Percentiles rank a stretch among this genome's conserved stretches.
These are phyloP conservation scores for Leptatherina wallacei DNA, from an alignment of 2,797 vertebrate species.

Conservation along the genomic window DNA sequence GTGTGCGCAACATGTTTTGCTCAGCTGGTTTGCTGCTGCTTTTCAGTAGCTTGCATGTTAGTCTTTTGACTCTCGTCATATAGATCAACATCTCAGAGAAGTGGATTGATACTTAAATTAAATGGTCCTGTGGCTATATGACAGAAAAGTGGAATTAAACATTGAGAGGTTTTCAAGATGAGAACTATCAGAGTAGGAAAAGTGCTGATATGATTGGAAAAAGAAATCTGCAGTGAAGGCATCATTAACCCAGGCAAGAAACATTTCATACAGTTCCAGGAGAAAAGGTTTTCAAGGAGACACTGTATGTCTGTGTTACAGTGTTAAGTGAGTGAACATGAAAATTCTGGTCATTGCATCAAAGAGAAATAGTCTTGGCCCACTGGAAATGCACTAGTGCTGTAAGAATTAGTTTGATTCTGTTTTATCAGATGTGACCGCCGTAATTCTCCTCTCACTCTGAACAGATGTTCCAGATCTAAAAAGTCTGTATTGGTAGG, in stretches of 20 bases:
- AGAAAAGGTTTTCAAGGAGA: background rate
- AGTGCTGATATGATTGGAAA: conserved; percentile 22
- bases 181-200: conserved; percentile 17
- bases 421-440: conserved; percentile 3
- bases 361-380: conserved; percentile 1
- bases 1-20: conserved; percentile 17
- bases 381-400: too few relatives aligned
- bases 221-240: conserved; percentile 17
- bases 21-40: conserved; percentile 23
- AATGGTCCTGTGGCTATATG: background rate
- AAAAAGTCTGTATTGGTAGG: conserved; percentile 11
- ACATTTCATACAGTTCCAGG: background rate
- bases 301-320: background rate
- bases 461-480: conserved; percentile 35
- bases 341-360: background rate
- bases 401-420: conserved; percentile 6
- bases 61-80: conserved; percentile 10
- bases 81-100: conserved; percentile 13
- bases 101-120: conserved; percentile 5
- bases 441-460: conserved; percentile 23
- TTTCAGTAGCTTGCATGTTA: conserved; percentile 7
- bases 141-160: conserved; percentile 1
- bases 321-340: too few relatives aligned
- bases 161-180: conserved; percentile 22
- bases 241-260: background rate